phyloP scores from a whole-genome alignment of 2,113 vertebrate species.

The Callipepla californica region DNA sequence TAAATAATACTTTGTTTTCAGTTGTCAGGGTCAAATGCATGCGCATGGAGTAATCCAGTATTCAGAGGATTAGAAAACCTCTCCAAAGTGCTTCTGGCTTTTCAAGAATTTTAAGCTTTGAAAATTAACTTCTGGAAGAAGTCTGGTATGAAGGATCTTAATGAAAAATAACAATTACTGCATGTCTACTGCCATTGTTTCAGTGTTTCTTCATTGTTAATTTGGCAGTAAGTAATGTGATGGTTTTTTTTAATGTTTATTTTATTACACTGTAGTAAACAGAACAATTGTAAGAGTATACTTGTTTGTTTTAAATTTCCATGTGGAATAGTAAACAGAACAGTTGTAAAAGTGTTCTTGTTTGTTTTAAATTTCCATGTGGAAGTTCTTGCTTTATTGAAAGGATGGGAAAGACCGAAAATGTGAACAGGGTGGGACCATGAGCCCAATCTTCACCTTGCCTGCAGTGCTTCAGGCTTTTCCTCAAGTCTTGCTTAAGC shows the following conservation, averaged over 20 bases:
- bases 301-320: background rate
- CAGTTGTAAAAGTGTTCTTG: background rate
- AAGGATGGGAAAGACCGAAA: background rate
- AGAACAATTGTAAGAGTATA: background rate
- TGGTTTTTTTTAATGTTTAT: background rate
- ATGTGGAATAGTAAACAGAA: background rate
- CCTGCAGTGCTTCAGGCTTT: background rate
- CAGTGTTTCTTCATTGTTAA: background rate
- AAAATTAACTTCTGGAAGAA: background rate
- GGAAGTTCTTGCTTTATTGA: background rate
- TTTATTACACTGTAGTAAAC: background rate
- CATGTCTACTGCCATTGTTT: background rate
- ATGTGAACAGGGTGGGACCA: background rate
- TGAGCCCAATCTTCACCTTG: background rate
- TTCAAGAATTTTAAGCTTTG: slow-evolving; percentile 10
- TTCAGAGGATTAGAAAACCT: background rate
- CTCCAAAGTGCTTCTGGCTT: background rate
- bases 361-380: background rate
- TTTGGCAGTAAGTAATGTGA: background rate
- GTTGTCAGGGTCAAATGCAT: background rate
- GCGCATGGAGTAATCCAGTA: background rate
- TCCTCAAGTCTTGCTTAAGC: background rate
- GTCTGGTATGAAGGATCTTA: background rate
- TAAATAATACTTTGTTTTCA: background rate
- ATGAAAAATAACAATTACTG: slow-evolving; percentile 16